Conservation (phyloP, 2,888 invertebrate genomes). For the Hirtodrosophila cameraria region DNA sequence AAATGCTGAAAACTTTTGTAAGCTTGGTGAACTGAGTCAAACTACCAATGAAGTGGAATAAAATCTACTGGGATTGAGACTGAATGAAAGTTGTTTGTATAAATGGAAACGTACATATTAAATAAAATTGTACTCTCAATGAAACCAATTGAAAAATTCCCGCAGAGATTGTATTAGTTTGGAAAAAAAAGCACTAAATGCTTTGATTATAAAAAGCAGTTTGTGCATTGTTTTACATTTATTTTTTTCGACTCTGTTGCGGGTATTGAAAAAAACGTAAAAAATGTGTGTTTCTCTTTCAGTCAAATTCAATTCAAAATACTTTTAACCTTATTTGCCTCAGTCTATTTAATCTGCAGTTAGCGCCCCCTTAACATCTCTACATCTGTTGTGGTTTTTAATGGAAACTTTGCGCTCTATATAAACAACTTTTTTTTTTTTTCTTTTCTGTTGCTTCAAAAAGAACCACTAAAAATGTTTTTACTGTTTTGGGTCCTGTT, state of each 20-base stretch:
- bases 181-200: not conserved
- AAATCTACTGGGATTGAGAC: conserved; percentile 13
- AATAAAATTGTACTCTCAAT: conserved; percentile 7
- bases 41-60: conserved; percentile 2
- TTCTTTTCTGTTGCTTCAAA: conserved; percentile 3
- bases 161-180: not conserved
- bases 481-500: conserved; percentile 46
- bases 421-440: conserved; percentile 19
- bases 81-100: conserved; percentile 3
- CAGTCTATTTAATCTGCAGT: conserved; percentile 15
- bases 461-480: conserved; percentile 57
- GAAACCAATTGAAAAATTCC: not conserved
- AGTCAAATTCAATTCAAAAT: conserved; percentile 25
- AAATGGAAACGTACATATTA: not conserved
- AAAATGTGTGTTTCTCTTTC: conserved; percentile 19
- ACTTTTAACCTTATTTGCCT: conserved; percentile 24
- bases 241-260: not conserved
- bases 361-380: not conserved
- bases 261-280: conserved; percentile 9
- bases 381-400: conserved; percentile 28
- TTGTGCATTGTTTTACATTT: not conserved
- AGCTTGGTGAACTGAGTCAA: conserved; percentile 5
- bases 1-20: conserved; percentile 24
- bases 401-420: conserved; percentile 26
- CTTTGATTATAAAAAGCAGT: not conserved